Evolutionary conservation across 2,797 vertebrate species (phyloP).

Genomic region (Bufotes viridis): DNA sequence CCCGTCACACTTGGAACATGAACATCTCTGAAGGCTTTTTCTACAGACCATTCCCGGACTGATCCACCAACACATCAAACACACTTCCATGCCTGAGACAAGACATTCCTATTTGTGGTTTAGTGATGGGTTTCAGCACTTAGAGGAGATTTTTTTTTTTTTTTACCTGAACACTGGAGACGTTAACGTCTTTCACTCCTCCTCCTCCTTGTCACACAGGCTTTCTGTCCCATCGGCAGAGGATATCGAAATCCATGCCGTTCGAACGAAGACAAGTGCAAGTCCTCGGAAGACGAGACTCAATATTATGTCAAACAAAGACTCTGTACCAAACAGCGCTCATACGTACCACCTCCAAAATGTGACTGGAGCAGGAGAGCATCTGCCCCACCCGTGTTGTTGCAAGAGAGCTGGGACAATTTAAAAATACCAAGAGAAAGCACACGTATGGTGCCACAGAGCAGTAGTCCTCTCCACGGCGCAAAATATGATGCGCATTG

Average conservation of each 20-base stretch:
- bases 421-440: not conserved
- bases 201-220: conserved; percentile 58
- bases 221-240: conserved; percentile 53
- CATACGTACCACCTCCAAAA: not conserved
- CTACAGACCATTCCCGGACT: not conserved
- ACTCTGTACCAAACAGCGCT: not conserved
- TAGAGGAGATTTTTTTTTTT: too few species aligned
- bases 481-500: not conserved
- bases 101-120: not conserved
- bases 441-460: not conserved
- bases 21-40: not conserved
- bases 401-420: conserved; percentile 19
- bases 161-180: conserved; percentile 15
- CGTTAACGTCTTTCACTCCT: conserved; percentile 54
- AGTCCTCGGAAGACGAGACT: not conserved
- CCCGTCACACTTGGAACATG: not conserved
- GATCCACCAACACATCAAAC: not conserved
- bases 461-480: not conserved
- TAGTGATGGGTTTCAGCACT: not conserved
- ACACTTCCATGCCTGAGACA: not conserved
- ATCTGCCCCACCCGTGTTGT: conserved; percentile 26
- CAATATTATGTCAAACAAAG: not conserved
- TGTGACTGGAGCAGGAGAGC: conserved; percentile 44
- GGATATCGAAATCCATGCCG: conserved; percentile 49
- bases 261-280: conserved; percentile 14